Evolutionary conservation across 2,888 invertebrate genomes (phyloP).

Genomic region (Andricus quercusramuli): DNA sequence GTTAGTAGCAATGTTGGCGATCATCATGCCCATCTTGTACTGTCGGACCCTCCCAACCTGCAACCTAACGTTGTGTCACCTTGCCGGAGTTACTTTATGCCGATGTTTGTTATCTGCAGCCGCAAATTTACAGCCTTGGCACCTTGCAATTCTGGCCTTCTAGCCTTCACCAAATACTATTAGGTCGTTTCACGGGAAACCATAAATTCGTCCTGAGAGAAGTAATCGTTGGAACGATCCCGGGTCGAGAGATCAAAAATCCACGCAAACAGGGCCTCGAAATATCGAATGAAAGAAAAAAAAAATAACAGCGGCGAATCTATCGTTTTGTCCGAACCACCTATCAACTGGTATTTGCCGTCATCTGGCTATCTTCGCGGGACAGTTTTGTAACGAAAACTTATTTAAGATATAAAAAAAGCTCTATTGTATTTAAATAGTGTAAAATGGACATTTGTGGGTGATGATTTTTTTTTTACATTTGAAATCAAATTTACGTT

Average conservation of each 20-base stretch:
- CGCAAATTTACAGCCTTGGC: slow-evolving; percentile 70
- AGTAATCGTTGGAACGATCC: slow-evolving; percentile 5
- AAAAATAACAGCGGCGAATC: slow-evolving; percentile 60
- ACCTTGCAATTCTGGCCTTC: slow-evolving; percentile 74
- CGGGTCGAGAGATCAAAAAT: slow-evolving; percentile 28
- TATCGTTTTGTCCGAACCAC: slow-evolving; percentile 70
- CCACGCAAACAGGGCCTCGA: slow-evolving; percentile 5
- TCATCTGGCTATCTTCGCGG: slow-evolving; percentile 74
- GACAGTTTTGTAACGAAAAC: slow-evolving; percentile 76
- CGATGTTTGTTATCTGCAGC: slow-evolving; percentile 66
- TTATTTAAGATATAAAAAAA: slow-evolving; percentile 78
- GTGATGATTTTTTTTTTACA: slow-evolving; percentile 75
- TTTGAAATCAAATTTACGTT: slow-evolving; percentile 77
- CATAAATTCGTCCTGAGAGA: slow-evolving; percentile 66
- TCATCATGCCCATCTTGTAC: slow-evolving; percentile 65
- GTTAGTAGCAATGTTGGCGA: slow-evolving; percentile 76
- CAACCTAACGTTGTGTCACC: slow-evolving; percentile 64
- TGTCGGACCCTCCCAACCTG: slow-evolving; percentile 72
- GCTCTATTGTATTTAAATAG: slow-evolving; percentile 79
- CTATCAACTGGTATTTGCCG: slow-evolving; percentile 74
- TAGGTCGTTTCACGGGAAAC: slow-evolving; percentile 73
- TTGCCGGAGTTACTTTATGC: slow-evolving; percentile 76
- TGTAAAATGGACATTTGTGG: slow-evolving; percentile 78
- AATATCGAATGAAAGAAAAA: neutral
- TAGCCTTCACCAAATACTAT: slow-evolving; percentile 77